These are phyloP conservation scores for Zygaena filipendulae DNA, from an alignment of 2,888 invertebrate species.

Conservation along the genomic window DNA sequence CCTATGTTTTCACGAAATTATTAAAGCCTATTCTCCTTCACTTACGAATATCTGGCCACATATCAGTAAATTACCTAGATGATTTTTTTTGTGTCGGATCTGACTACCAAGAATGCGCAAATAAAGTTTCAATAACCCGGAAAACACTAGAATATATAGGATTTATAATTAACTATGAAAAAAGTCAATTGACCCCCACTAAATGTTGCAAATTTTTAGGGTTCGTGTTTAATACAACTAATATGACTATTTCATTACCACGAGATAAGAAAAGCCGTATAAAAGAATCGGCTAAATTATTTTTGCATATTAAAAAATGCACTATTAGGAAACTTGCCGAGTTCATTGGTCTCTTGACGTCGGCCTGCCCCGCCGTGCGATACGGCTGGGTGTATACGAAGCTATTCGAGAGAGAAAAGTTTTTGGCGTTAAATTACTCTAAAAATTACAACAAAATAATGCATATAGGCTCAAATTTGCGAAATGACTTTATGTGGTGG, in stretches of 20 bases:
- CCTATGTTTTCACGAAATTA: constrained; percentile 17
- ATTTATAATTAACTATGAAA: background rate
- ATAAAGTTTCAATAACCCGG: background rate
- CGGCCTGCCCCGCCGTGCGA: constrained; percentile 4
- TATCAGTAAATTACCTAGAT: constrained; percentile 1
- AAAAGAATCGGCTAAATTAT: background rate
- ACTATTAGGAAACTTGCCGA: background rate
- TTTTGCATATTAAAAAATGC: background rate
- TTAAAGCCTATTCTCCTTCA: constrained; percentile 12
- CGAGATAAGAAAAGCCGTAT: background rate
- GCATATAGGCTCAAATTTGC: background rate
- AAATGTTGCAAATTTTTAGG: background rate
- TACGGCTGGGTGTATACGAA: constrained; percentile 13
- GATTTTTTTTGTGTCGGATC: background rate
- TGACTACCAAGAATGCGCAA: background rate
- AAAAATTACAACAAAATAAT: constrained; percentile 5
- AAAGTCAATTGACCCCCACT: background rate
- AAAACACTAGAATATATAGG: background rate
- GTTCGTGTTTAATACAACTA: background rate
- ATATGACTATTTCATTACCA: background rate
- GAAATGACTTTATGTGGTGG: constrained; percentile 11
- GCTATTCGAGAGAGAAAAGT: constrained; percentile 5
- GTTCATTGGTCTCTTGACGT: background rate
- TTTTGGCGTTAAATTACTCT: background rate
- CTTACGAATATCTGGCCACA: constrained; percentile 9